phyloP scores from a whole-genome alignment of 2,113 vertebrate species.

The Rhinoderma darwinii region DNA sequence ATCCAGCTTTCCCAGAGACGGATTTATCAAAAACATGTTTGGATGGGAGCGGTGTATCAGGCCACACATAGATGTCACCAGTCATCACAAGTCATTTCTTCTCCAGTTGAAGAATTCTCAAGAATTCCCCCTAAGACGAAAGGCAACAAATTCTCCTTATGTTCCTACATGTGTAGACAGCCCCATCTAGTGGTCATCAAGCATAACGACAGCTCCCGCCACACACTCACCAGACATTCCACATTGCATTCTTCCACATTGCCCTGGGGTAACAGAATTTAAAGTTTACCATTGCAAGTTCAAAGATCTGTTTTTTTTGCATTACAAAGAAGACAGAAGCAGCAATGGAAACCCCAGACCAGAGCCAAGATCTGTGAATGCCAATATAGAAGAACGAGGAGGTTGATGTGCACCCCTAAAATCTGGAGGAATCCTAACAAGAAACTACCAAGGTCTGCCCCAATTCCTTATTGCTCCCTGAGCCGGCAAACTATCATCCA shows the following conservation, averaged over 20 bases:
- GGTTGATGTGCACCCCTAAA: not conserved
- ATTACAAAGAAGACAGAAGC: not conserved
- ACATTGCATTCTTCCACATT: constrained; percentile 18
- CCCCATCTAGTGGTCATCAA: constrained; percentile 1
- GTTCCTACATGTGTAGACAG: no score
- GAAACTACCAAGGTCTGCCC: not conserved
- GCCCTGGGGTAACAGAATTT: constrained; percentile 6
- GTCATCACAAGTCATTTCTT: not conserved
- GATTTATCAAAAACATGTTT: not conserved
- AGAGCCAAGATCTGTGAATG: not conserved
- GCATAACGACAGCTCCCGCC: not conserved
- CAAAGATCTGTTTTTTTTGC: constrained; percentile 1
- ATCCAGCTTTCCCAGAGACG: not conserved
- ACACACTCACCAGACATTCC: not conserved
- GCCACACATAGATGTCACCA: not conserved
- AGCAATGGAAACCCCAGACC: not conserved
- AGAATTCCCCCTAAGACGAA: not conserved
- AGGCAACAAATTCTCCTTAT: not conserved
- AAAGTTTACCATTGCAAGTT: not conserved
- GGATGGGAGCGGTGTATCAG: not conserved
- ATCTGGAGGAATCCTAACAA: not conserved
- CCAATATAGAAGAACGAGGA: not conserved
- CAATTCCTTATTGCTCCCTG: not conserved
- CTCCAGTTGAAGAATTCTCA: not conserved
- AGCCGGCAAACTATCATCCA: not conserved